Evolutionary conservation across 2,888 invertebrate species (phyloP).

Genomic region (Schrankia costaestrigalis): DNA sequence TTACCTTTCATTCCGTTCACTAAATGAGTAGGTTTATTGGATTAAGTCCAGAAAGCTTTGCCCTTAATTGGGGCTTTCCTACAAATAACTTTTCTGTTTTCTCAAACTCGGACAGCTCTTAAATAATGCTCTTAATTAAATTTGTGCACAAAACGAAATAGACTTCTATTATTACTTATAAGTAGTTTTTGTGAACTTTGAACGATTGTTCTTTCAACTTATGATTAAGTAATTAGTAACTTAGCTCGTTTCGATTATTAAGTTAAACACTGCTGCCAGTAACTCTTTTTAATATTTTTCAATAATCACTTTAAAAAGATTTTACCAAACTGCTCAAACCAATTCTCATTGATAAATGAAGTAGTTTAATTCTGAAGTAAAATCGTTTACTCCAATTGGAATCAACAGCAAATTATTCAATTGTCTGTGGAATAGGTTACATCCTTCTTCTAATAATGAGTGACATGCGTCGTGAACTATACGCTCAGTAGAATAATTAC

Average conservation of each 20-base stretch:
- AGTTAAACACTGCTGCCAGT: no score
- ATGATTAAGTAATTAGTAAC: no score
- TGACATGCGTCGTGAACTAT: slow-evolving; percentile 39
- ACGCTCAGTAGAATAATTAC: slow-evolving; percentile 39
- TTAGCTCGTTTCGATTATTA: no score
- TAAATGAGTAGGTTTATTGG: slow-evolving; percentile 79
- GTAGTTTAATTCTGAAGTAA: no score
- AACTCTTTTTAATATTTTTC: no score
- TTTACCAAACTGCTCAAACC: no score
- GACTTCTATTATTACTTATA: slow-evolving; percentile 44
- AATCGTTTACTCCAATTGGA: slow-evolving; percentile 34
- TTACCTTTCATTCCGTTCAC: slow-evolving; percentile 75
- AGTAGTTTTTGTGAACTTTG: slow-evolving; percentile 31
- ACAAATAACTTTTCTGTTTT: slow-evolving; percentile 78
- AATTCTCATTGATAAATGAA: no score
- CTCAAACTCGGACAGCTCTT: slow-evolving; percentile 74
- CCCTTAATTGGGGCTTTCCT: slow-evolving; percentile 78
- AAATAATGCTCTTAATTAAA: slow-evolving; percentile 74
- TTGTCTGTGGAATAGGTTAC: slow-evolving; percentile 53
- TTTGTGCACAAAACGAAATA: slow-evolving; percentile 58
- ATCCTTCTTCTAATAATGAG: slow-evolving; percentile 59
- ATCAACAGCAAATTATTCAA: slow-evolving; percentile 49
- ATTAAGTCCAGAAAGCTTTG: slow-evolving; percentile 78
- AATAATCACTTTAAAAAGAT: no score
- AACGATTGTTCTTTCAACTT: no score